Percentiles rank a stretch among this genome's conserved stretches.
phyloP scores from a whole-genome alignment of 2,888 invertebrate genomes.

The Magallana nippona region DNA sequence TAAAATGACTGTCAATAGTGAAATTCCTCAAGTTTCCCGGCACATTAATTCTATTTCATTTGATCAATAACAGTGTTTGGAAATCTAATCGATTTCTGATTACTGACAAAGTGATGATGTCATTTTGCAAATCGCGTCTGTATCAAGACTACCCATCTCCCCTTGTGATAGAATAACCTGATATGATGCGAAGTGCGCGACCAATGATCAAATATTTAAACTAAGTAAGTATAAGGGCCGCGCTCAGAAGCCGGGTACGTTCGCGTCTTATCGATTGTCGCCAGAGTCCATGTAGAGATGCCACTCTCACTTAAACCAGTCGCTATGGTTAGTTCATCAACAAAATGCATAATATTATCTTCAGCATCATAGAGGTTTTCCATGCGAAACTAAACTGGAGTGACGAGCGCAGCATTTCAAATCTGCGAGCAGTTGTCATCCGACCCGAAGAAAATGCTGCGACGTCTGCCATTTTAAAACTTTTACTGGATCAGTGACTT shows the following conservation, averaged over 20 bases:
- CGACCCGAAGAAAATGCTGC: too few species aligned
- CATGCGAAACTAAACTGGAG: background rate
- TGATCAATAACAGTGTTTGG: conserved; percentile 18
- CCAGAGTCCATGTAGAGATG: background rate
- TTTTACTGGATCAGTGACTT: too few species aligned
- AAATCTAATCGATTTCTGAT: conserved; percentile 23
- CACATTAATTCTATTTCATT: conserved; percentile 13
- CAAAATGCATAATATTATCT: background rate
- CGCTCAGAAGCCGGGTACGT: background rate
- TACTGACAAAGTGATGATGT: conserved; percentile 10
- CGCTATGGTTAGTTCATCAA: conserved; percentile 30
- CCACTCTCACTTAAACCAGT: conserved; percentile 21
- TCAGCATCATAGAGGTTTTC: background rate
- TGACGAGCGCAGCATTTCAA: background rate
- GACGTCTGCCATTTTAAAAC: too few species aligned
- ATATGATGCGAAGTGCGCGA: background rate
- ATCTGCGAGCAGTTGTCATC: too few species aligned
- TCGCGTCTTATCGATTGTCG: background rate
- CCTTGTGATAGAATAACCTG: background rate
- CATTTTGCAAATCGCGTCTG: conserved; percentile 5
- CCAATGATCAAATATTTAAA: conserved; percentile 19
- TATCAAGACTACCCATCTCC: background rate
- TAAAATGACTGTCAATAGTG: conserved; percentile 20
- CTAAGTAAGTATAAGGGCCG: background rate
- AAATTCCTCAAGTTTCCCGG: background rate